A percentile compares a stretch with the other conserved stretches of the same genome.
Evolutionary conservation across 2,888 invertebrate genomes (phyloP).

Genomic region (Bellardia pandia): DNA sequence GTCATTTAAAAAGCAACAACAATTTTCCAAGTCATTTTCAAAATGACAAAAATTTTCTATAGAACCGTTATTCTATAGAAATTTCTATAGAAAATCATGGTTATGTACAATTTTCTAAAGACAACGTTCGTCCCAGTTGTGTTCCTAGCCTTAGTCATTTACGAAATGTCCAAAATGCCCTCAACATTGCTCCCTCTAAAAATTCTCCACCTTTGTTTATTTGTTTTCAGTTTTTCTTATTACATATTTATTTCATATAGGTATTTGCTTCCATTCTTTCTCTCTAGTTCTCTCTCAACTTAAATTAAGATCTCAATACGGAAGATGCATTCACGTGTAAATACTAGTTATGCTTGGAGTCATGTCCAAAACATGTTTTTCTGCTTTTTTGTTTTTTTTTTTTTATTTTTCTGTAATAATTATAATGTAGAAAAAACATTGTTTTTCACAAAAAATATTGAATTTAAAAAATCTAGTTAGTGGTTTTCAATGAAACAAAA

Average conservation of each 20-base stretch:
- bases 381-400: background rate
- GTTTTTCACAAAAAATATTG: background rate
- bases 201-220: background rate
- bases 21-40: too few species aligned
- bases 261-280: background rate
- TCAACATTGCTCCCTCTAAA: too few species aligned
- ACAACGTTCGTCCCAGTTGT: background rate
- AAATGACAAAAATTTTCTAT: too few species aligned
- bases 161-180: too few species aligned
- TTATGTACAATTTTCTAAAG: too few species aligned
- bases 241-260: background rate
- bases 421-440: background rate
- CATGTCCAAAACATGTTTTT: conserved; percentile 46
- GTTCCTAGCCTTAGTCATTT: too few species aligned
- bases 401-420: background rate
- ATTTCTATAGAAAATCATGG: too few species aligned
- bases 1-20: too few species aligned
- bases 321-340: conserved; percentile 41
- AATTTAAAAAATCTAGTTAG: background rate
- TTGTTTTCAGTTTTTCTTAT: too few species aligned
- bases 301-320: conserved; percentile 14
- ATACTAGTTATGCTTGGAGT: conserved; percentile 17
- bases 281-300: background rate
- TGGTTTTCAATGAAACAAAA: conserved; percentile 17
- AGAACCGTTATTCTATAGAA: too few species aligned